phyloP scores from a whole-genome alignment of 2,888 invertebrate genomes.

The Lepidocyrtoides sp. region DNA sequence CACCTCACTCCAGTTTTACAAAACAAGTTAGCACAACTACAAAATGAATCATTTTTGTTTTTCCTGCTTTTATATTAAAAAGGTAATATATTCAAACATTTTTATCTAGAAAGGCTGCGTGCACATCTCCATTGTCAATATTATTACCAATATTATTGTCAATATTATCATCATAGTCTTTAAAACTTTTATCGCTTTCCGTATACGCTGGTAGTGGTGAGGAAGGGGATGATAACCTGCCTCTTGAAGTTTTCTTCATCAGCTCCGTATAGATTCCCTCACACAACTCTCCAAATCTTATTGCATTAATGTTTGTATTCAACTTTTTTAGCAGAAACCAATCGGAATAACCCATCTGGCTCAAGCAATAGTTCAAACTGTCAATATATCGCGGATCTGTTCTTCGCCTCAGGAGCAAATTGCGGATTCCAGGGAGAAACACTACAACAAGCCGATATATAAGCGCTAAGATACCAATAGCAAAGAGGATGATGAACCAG shows the following conservation, averaged over 20 bases:
- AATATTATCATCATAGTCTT: conserved; percentile 38
- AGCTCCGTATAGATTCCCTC: conserved; percentile 70
- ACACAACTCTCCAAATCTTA: conserved; percentile 81
- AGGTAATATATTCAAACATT: not conserved
- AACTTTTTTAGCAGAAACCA: conserved; percentile 84
- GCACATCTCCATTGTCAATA: not conserved
- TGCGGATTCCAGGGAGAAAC: conserved; percentile 80
- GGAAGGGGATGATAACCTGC: conserved; percentile 63
- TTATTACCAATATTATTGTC: too few species aligned
- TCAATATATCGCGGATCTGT: conserved; percentile 53
- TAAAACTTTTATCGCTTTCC: conserved; percentile 64
- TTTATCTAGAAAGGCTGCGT: not conserved
- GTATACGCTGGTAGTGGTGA: conserved; percentile 78
- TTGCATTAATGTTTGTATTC: conserved; percentile 79
- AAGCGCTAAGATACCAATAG: conserved; percentile 84
- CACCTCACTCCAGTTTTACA: too few species aligned
- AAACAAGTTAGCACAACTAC: too few species aligned
- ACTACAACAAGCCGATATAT: conserved; percentile 84
- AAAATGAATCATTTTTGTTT: not conserved
- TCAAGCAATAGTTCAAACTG: conserved; percentile 53
- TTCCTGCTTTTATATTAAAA: not conserved
- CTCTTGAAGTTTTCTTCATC: conserved; percentile 44
- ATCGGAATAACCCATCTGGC: conserved; percentile 79
- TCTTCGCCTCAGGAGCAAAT: conserved; percentile 66
- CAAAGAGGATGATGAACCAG: conserved; percentile 86